phyloP scores from a whole-genome alignment of 2,888 invertebrate species.

The Barypeithes pellucidus region DNA sequence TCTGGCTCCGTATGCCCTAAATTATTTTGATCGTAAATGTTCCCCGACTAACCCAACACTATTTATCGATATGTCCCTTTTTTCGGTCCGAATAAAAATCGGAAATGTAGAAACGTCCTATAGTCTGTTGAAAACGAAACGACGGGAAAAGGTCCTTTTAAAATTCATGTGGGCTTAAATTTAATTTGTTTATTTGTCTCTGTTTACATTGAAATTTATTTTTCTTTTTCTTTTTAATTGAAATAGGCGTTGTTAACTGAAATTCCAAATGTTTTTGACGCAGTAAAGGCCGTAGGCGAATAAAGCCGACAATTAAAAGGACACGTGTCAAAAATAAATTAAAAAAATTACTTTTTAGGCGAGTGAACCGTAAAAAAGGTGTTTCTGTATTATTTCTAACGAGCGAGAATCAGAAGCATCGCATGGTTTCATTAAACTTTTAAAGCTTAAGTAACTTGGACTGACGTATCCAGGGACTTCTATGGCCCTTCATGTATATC shows the following conservation, averaged over 20 bases:
- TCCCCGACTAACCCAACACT: too few species aligned
- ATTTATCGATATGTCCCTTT: background rate
- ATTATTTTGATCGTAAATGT: too few species aligned
- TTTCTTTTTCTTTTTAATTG: background rate
- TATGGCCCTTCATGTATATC: too few species aligned
- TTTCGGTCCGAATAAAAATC: background rate
- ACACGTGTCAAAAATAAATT: conserved; percentile 2
- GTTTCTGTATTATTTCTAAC: background rate
- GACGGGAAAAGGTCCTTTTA: background rate
- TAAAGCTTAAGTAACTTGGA: too few species aligned
- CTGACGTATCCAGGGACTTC: too few species aligned
- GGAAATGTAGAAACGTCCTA: background rate
- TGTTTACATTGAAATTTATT: background rate
- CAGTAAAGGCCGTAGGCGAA: background rate
- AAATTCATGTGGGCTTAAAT: conserved; percentile 1
- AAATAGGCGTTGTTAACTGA: background rate
- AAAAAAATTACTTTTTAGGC: background rate
- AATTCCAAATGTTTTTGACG: background rate
- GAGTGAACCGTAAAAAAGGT: background rate
- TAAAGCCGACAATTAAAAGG: background rate
- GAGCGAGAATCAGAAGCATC: too few species aligned
- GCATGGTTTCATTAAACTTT: too few species aligned
- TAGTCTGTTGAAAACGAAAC: background rate
- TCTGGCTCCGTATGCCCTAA: too few species aligned
- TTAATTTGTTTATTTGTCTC: conserved; percentile 3